Percentiles rank a stretch among this genome's conserved stretches.
These are phyloP conservation scores for Poeciliopsis occidentalis DNA, from an alignment of 2,113 vertebrate species.

Conservation along the genomic window DNA sequence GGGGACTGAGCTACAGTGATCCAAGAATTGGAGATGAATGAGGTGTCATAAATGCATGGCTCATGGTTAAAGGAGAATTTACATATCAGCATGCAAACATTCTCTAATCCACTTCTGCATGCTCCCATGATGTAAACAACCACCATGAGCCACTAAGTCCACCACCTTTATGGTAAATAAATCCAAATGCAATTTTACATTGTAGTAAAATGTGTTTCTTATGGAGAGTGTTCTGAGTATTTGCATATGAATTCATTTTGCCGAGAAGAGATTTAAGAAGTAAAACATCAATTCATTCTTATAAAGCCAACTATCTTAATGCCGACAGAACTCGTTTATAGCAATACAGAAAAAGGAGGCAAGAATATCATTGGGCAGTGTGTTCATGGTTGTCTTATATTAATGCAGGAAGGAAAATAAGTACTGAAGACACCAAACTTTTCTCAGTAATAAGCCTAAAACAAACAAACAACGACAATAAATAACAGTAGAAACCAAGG, in stretches of 20 bases:
- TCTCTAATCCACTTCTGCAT: not conserved
- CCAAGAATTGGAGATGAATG: not conserved
- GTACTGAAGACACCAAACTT: no score
- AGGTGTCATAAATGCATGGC: not conserved
- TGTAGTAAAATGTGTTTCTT: not conserved
- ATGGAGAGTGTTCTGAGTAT: not conserved
- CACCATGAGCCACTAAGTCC: not conserved
- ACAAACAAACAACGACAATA: no score
- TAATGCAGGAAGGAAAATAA: not conserved
- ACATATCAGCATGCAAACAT: conserved; percentile 52
- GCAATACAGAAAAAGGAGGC: not conserved
- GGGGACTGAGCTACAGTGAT: not conserved
- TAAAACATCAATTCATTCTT: not conserved
- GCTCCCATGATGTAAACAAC: not conserved
- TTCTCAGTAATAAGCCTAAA: no score
- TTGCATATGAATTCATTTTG: not conserved
- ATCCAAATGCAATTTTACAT: not conserved
- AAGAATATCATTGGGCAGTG: not conserved
- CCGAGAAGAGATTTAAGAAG: not conserved
- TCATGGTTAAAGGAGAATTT: conserved; percentile 2
- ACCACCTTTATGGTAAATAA: not conserved
- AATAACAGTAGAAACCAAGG: no score
- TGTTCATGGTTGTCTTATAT: not conserved
- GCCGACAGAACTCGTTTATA: not conserved
- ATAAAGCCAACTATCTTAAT: not conserved